Percentiles rank a stretch among this genome's conserved stretches.
These are phyloP conservation scores for Ophiothrix spiculata DNA, from an alignment of 35 echinoderm and acorn worm species.

Conservation along the genomic window DNA sequence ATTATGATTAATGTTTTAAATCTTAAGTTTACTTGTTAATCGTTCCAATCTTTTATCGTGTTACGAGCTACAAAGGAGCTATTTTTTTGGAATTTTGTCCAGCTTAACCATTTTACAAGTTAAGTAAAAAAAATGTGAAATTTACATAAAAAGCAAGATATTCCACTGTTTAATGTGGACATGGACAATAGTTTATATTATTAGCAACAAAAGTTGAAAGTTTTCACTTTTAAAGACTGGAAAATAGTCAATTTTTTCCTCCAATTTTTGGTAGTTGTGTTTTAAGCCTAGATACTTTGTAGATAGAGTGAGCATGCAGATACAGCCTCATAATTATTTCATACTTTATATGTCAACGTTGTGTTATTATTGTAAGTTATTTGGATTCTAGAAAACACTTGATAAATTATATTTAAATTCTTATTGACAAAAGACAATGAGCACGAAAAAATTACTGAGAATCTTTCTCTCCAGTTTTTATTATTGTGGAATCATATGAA, in stretches of 20 bases:
- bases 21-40: not conserved
- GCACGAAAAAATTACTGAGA: not conserved
- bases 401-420: not conserved
- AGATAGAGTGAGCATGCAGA: not conserved
- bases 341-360: not conserved
- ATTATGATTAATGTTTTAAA: not conserved
- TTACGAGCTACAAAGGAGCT: slow-evolving; percentile 2
- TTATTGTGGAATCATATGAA: not conserved
- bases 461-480: slow-evolving; percentile 3
- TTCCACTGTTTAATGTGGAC: slow-evolving; percentile 6
- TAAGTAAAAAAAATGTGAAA: slow-evolving; percentile 17
- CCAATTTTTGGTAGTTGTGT: slow-evolving; percentile 28
- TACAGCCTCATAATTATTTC: not conserved
- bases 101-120: not conserved
- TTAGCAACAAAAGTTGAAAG: not conserved
- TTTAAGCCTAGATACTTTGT: not conserved
- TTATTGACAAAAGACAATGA: not conserved
- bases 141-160: not conserved
- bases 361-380: not conserved
- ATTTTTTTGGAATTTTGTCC: slow-evolving; percentile 3
- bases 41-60: not conserved
- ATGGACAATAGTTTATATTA: slow-evolving; percentile 15
- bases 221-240: slow-evolving; percentile 12
- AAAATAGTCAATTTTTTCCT: slow-evolving; percentile 18
- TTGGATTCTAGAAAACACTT: not conserved